Evolutionary conservation across 2,888 invertebrate genomes (phyloP).

Genomic region (Noctua fimbriata): DNA sequence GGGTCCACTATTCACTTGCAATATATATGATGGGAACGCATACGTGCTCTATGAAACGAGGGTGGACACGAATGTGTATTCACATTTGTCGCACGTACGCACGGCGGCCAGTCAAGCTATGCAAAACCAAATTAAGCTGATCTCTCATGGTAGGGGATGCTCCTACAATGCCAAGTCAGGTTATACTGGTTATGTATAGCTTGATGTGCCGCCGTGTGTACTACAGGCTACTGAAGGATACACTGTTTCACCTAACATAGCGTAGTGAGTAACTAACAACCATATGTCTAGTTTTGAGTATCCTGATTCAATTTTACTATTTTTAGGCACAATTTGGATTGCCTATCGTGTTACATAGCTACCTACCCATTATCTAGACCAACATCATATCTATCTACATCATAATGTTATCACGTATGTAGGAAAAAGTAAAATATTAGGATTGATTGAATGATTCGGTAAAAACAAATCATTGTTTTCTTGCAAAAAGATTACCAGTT

Average conservation of each 20-base stretch:
- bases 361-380: background rate
- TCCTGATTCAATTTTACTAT: background rate
- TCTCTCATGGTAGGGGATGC: too few species aligned
- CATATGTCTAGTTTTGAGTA: background rate
- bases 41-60: too few species aligned
- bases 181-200: too few species aligned
- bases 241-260: background rate
- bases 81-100: too few species aligned
- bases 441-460: background rate
- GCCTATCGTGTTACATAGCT: background rate
- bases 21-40: too few species aligned
- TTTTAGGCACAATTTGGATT: background rate
- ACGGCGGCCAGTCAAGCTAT: too few species aligned
- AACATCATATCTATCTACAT: background rate
- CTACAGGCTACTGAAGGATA: background rate
- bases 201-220: too few species aligned
- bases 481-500: slow-evolving; percentile 18
- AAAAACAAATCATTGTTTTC: slow-evolving; percentile 34
- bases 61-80: too few species aligned
- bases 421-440: background rate
- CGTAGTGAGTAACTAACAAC: background rate
- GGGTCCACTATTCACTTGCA: too few species aligned
- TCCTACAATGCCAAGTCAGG: too few species aligned
- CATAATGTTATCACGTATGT: background rate
- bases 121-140: too few species aligned